phyloP scores from a whole-genome alignment of 2,797 vertebrate genomes.

The Thamnophis elegans region DNA sequence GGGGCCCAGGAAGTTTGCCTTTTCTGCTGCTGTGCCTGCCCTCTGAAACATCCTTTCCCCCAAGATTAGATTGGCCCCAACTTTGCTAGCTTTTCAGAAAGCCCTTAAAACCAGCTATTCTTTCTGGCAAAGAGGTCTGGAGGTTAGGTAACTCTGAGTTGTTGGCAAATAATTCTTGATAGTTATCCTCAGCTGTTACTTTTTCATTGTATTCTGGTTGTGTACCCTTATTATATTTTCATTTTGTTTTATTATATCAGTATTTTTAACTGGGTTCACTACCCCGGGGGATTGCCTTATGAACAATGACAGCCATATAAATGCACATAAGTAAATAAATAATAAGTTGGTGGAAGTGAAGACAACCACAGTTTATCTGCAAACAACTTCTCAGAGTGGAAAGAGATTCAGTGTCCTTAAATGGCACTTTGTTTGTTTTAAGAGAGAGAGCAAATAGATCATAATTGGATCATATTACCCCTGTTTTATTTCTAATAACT shows the following conservation, averaged over 20 bases:
- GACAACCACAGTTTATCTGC: background rate
- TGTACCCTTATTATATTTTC: background rate
- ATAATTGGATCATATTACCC: background rate
- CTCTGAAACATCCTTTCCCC: background rate
- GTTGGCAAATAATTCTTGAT: background rate
- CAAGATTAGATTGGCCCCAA: background rate
- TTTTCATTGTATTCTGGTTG: background rate
- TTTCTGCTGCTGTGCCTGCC: background rate
- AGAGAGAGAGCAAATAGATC: background rate
- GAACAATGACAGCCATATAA: background rate
- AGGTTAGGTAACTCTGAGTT: background rate
- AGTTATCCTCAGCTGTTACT: background rate
- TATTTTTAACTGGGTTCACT: background rate
- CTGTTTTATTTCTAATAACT: background rate
- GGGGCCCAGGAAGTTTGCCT: background rate
- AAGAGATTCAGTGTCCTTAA: background rate
- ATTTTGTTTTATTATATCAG: background rate
- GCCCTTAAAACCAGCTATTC: background rate
- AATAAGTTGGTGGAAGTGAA: background rate
- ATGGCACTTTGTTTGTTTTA: background rate
- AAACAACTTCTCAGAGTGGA: background rate
- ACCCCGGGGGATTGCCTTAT: background rate
- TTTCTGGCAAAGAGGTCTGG: background rate
- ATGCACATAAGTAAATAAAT: background rate
- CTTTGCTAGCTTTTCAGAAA: background rate